A percentile compares a stretch with the other conserved stretches of the same genome.
These are phyloP conservation scores for Aspidiotus rigidus DNA, from an alignment of 2,888 invertebrate genomes.

Conservation along the genomic window DNA sequence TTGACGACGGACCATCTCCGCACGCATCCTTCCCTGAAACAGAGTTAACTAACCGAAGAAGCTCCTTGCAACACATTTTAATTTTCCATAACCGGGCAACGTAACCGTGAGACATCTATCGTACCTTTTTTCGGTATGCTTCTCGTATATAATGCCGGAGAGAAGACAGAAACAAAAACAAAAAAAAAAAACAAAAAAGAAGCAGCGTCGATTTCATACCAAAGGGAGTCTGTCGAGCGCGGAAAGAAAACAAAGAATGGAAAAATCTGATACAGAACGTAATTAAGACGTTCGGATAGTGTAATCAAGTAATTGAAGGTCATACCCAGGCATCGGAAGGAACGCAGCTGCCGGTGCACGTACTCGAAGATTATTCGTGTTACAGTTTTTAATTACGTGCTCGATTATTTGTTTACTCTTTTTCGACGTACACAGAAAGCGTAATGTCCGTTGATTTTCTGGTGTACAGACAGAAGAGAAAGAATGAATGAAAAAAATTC, in stretches of 20 bases:
- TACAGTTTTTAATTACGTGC: constrained; percentile 3
- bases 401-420: neutral
- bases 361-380: neutral
- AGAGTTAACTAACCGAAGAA: constrained; percentile 33
- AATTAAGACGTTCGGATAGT: constrained; percentile 11
- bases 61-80: constrained; percentile 28
- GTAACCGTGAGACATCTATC: constrained; percentile 16
- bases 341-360: neutral
- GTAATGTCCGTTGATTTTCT: neutral
- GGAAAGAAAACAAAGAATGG: neutral
- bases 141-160: neutral
- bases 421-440: neutral
- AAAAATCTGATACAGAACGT: constrained; percentile 5
- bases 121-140: neutral
- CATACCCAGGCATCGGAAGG: neutral
- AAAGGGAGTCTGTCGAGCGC: too few species aligned
- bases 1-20: constrained; percentile 20
- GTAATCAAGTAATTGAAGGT: constrained; percentile 4
- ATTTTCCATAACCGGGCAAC: constrained; percentile 25
- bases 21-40: constrained; percentile 13
- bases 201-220: neutral
- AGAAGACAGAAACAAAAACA: neutral
- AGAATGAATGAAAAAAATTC: neutral
- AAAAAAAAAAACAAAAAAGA: neutral
- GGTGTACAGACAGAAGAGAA: neutral